Base-by-base conservation (phyloP, 1,140 invertebrate species). In the Drosophila lacertosa region DNA sequence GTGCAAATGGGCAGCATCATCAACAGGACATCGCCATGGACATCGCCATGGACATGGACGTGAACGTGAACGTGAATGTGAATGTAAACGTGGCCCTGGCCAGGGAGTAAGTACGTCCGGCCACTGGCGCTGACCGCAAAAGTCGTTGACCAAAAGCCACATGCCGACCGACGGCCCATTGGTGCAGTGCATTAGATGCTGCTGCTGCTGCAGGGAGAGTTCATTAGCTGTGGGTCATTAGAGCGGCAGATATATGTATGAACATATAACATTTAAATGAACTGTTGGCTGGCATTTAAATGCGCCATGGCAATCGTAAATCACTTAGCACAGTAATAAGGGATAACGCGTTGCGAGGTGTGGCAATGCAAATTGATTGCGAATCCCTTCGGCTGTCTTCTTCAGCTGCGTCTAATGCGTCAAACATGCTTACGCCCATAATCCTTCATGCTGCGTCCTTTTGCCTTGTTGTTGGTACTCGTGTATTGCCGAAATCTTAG, bases 371-470 rank as follows among this genome's bases (percentile, higher is more conserved):
- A 88, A 75, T 60, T 75, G 82, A 88, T 82, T 82, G 82, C 16
- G 54, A 16, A 4, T 13, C 35, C 37, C 33, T 20, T 32, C 45
- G 3, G 37, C 15, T 13, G 26, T 6, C 26, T 20, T 4, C 18
- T 22, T 6, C 69, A 86, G 70, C 67, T 77, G 71, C 48, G 77
- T 50, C 77, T 82, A 89, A 88, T 88, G 78, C 82, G 60, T 75
- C 82, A 76, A 82, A 88, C 74, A 88, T 75, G 78, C 82, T 88
- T 89, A 82, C 82, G 74, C 82, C 82, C 81, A 88, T 89, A 88
- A 88, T 82, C 81, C 82, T 71, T 88, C 82, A 88, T n/a, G n/a
- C n/a, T n/a, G n/a, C n/a, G n/a, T 82, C 78, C 67, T 47, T 59
- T 15, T 24, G 48, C 51, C 11, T 32, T 53, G 18, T n/a, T 54